Base-by-base conservation (phyloP, 2,888 invertebrate genomes). In the Caenorhabditis drosophilae region DNA sequence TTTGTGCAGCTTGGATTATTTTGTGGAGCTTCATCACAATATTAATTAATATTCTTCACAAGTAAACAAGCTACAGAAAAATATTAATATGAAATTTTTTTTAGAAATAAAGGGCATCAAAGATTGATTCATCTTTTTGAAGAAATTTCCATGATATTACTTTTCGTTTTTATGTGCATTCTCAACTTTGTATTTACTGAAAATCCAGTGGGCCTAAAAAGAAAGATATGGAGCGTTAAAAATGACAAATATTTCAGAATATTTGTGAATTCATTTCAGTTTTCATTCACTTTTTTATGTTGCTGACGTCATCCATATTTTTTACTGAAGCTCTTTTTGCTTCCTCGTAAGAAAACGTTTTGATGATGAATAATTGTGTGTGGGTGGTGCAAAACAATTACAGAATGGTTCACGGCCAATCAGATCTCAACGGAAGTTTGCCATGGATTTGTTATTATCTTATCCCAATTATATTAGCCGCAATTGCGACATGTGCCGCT, bases 91-190 rank as follows among this genome's bases (percentile, higher is more conserved):
- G n/a, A n/a, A n/a, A n/a, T n/a, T n/a, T n/a, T n/a, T n/a, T n/a
- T n/a, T n/a, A 73, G 71, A 58, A 75, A 73, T 52, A 58, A 50
- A 7, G 75, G 75, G 2, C 73, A 70, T 38, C 75, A 75, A 26
- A 52, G 75, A 40, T 60, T 46, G n/a, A 68, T 75, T 7, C 75
- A 75, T 36, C 45, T 75, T 9, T 62, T 50, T 36, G 73, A 75
- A 48, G 75, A 75, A 55, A 16, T 75, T 2, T 56, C 58, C 0
- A 73, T 75, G 4, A 69, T 73, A 25, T 45, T 70, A 1, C 40
- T 75, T 2, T 52, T 67, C 20, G 23, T 73, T 9, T 55, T 42
- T 44, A 64, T 71, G 59, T 70, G 58, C 25, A 63, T 71, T 36
- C 45, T 72, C 35, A 70, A 74, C 22, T 62, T 63, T 46, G 40